Percentiles rank a stretch among this genome's conserved stretches.
phyloP scores from a whole-genome alignment of 2,797 vertebrate species.

The Zenarchopterus dispar region DNA sequence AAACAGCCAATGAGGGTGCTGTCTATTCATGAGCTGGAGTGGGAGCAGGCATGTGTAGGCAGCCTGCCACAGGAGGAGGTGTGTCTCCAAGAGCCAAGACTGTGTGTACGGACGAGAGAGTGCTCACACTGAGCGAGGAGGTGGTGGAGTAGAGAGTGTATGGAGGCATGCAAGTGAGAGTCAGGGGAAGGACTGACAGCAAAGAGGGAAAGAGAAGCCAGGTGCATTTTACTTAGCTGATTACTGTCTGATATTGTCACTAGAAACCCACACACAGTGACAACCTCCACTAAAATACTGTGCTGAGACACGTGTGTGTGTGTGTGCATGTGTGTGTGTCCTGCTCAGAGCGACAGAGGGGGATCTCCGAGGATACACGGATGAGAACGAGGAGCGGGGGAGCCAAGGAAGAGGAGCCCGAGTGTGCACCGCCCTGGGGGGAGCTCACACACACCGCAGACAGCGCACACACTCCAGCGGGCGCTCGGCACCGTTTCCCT shows the following conservation, averaged over 20 bases:
- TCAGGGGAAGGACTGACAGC: constrained; percentile 37
- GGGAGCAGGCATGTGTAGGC: constrained; percentile 65
- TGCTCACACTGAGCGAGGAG: constrained; percentile 70
- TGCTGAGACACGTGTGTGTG: constrained; percentile 30
- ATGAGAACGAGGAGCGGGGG: constrained; percentile 90
- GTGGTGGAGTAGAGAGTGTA: constrained; percentile 55
- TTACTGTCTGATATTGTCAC: constrained; percentile 36
- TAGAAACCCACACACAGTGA: constrained; percentile 33
- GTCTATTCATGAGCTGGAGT: constrained; percentile 63
- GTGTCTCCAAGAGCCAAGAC: constrained; percentile 74
- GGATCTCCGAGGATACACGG: constrained; percentile 87
- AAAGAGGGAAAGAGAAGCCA: constrained; percentile 54
- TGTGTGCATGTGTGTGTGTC: constrained; percentile 18
- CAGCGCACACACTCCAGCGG: constrained; percentile 63
- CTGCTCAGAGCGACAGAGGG: constrained; percentile 46
- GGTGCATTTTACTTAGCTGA: constrained; percentile 54
- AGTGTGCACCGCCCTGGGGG: constrained; percentile 85
- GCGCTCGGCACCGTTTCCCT: constrained; percentile 74
- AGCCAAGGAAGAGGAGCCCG: constrained; percentile 89
- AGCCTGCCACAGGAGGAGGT: constrained; percentile 77
- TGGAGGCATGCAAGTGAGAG: constrained; percentile 64
- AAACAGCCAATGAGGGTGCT: constrained; percentile 68
- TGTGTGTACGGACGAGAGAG: constrained; percentile 48
- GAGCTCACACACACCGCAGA: constrained; percentile 67
- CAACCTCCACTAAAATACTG: constrained; percentile 29